Conservation (phyloP, 2,888 invertebrate genomes). For the Latheticus oryzae region DNA sequence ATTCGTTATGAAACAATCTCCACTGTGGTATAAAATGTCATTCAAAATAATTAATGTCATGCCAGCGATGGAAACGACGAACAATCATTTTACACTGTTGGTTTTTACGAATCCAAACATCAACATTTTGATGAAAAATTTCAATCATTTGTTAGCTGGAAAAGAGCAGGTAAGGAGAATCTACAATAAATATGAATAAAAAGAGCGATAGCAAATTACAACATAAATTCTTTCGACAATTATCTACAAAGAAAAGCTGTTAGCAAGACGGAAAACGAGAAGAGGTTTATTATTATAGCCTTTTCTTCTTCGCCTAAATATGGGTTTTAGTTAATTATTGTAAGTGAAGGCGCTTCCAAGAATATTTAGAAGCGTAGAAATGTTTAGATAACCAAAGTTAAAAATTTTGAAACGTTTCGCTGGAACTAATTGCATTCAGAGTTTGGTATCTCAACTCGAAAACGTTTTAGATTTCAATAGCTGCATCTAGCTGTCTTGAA, state of each 20-base stretch:
- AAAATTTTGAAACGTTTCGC: too few relatives aligned
- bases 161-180: constrained; percentile 1
- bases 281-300: constrained; percentile 7
- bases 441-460: constrained; percentile 13
- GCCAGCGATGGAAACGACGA: constrained; percentile 11
- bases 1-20: constrained; percentile 11
- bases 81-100: constrained; percentile 8
- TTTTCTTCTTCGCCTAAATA: not conserved
- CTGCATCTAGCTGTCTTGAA: constrained; percentile 7
- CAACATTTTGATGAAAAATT: too few relatives aligned
- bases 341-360: not conserved
- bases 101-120: constrained; percentile 4
- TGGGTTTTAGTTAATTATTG: constrained; percentile 10
- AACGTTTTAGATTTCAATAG: constrained; percentile 19
- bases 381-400: too few relatives aligned
- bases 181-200: constrained; percentile 4
- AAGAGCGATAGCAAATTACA: constrained; percentile 9
- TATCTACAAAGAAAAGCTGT: constrained; percentile 20
- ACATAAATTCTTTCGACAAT: constrained; percentile 10
- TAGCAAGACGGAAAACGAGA: constrained; percentile 10
- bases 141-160: not conserved
- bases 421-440: constrained; percentile 15
- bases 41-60: constrained; percentile 13
- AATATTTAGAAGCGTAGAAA: too few relatives aligned
- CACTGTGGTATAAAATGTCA: constrained; percentile 1